Evolutionary conservation across 2,888 invertebrate genomes (phyloP), one percentile per base, ranked within the genome.

Genomic region (Petrolisthes manimaculis): DNA sequence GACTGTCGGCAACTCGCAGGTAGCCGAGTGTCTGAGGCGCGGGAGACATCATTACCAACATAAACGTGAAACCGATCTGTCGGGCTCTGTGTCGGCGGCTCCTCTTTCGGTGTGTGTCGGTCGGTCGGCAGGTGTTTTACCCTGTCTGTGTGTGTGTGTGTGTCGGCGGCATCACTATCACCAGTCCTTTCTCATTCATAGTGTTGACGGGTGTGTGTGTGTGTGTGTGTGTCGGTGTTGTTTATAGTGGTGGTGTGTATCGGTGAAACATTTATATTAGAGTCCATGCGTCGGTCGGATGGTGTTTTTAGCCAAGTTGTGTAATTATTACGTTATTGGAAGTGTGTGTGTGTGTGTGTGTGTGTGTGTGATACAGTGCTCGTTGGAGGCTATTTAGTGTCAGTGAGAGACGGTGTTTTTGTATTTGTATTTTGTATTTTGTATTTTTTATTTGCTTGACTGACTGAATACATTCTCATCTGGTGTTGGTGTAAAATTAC

Each of bases 1-100:
- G 71, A 71, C 71, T 71, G 71, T 71, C 71, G 71, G 71, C 71
- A 71, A 71, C 71, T 21, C 71, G 61, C 18, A 18, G 18, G 61
- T 14, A 18, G 61, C 18, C 1, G 61, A 61, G 61, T 61, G 12
- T 61, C 12, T 61, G 61, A 18, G 61, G 61, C 61, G 18, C 37
- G 71, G n/a, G 71, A 21, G 71, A 71, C 71, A 71, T 71, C 71
- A 71, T 71, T 71, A 71, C 71, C 71, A 71, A 71, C 71, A 71
- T 71, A 71, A 71, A 71, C 71, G 71, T 71, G 71, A 71, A 71
- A 71, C 71, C 21, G 71, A 71, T 71, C 71, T n/a, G 14, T 21
- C 21, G n/a, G 71, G 71, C n/a, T 71, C n/a, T 21, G 71, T 71
- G 71, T 71, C 71, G n/a, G 71, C 21, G 71, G 71, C 71, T 71